Base-by-base conservation (phyloP, 2,888 invertebrate genomes). In the Scaptomyza caliginosa region DNA sequence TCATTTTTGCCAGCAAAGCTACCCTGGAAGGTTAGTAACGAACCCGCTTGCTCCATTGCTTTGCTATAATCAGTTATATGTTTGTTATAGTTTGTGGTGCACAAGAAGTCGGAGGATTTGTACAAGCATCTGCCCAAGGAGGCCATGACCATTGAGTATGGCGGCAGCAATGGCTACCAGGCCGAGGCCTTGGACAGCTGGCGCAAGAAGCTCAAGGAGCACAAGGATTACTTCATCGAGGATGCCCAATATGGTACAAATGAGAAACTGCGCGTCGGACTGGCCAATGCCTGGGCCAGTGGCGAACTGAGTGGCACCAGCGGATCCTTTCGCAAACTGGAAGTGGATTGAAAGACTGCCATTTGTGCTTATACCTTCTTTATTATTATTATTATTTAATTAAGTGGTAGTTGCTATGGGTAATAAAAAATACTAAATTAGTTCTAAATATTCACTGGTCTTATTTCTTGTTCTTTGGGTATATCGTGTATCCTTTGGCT, bases 21-120 rank as follows among this genome's bases (percentile, higher is more conserved):
- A 51, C 77, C 87, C 1, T 77, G 75, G 36, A 88, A 89, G 75
- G 90, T 89, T 32, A 32, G 74, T 73, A 7, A n/a, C n/a, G n/a
- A n/a, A 5, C n/a, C 4, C 1, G 3, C 2, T 3, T 1, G 4
- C 7, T 42, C 0, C 6, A 10, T 1, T 3, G 26, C 0, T 23
- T 3, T 4, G 21, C 1, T 10, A 10, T 21, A 24, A 21, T 2
- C 4, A 11, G 8, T 23, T 1, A 3, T n/a, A 1, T 13, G 5
- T 3, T 8, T 13, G 4, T n/a, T 42, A 0, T 32, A 89, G 90
- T 81, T 89, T 26, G 32, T 86, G 13, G 73, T 90, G 10, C 89
- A 89, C 65, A 88, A 86, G 50, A 89, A 88, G 57, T 83, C 86
- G 2, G 89, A 89, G 67, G 88, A 90, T 56, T 55, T 89, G 58